Conservation (phyloP, 2,113 vertebrate species). For the Panthera tigris region DNA sequence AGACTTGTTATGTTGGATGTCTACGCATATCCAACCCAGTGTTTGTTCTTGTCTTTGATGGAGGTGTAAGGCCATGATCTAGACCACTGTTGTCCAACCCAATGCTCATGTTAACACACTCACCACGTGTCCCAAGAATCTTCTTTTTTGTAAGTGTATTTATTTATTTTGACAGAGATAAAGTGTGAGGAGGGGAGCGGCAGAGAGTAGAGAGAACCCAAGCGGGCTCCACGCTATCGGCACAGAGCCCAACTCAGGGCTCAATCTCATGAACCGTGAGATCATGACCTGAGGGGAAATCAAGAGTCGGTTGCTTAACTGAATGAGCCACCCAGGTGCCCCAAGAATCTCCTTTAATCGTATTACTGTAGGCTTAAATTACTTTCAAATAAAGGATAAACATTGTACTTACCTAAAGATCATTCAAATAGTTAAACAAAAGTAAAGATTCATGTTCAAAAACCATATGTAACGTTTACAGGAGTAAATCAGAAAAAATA, state of each 20-base stretch:
- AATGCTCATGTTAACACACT: rapidly evolving
- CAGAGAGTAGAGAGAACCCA: too few species aligned
- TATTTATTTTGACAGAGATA: too few species aligned
- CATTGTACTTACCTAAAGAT: neutral
- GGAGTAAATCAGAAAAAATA: neutral
- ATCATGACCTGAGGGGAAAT: too few species aligned
- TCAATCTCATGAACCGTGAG: too few species aligned
- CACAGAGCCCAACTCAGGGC: too few species aligned
- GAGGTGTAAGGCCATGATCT: rapidly evolving
- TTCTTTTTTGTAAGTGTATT: too few species aligned
- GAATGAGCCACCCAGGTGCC: too few species aligned
- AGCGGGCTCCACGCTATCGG: too few species aligned
- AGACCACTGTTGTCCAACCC: rapidly evolving
- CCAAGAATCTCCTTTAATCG: too few species aligned
- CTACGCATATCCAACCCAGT: rapidly evolving
- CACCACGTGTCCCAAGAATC: rapidly evolving
- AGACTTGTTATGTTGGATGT: rapidly evolving
- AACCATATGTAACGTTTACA: rapidly evolving
- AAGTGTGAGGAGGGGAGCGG: too few species aligned
- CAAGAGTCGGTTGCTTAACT: too few species aligned
- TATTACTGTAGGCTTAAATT: neutral
- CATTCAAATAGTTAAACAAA: neutral
- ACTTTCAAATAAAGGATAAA: neutral
- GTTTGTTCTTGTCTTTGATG: too few species aligned
- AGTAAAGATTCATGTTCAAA: neutral